Percentiles rank a stretch among this genome's conserved stretches.
Evolutionary conservation across 2,113 vertebrate genomes (phyloP).

Genomic region (Maccullochella peelii): DNA sequence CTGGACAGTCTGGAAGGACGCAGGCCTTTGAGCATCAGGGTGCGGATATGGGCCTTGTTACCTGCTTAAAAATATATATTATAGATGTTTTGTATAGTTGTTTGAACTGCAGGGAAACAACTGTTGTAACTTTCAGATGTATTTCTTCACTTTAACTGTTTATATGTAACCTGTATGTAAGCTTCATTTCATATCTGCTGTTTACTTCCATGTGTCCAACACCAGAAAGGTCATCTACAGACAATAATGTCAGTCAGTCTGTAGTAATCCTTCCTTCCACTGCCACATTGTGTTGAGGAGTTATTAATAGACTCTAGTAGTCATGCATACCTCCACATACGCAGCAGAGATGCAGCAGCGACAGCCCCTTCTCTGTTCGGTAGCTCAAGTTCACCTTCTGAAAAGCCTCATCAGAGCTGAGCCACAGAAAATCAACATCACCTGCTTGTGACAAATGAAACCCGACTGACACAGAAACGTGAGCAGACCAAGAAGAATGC

Average conservation of each 20-base stretch:
- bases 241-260: slow-evolving; percentile 45
- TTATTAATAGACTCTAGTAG: slow-evolving; percentile 74
- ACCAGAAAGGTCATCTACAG: slow-evolving; percentile 33
- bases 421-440: slow-evolving; percentile 44
- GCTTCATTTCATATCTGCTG: background rate
- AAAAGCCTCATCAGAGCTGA: slow-evolving; percentile 95
- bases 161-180: background rate
- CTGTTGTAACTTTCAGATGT: too few relatives aligned
- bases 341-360: slow-evolving; percentile 94
- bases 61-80: too few relatives aligned
- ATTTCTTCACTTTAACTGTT: background rate
- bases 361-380: slow-evolving; percentile 91
- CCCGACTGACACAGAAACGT: background rate
- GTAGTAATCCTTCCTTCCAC: slow-evolving; percentile 44
- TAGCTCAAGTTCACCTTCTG: slow-evolving; percentile 94
- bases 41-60: slow-evolving; percentile 90
- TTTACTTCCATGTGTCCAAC: background rate
- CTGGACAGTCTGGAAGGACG: slow-evolving; percentile 92
- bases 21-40: slow-evolving; percentile 93
- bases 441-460: slow-evolving; percentile 20
- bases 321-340: slow-evolving; percentile 88
- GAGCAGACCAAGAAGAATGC: background rate
- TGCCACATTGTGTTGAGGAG: slow-evolving; percentile 53
- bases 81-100: too few relatives aligned
- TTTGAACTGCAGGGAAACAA: too few relatives aligned